Base-by-base conservation (phyloP, 2,888 invertebrate species). In the Epistrophella euchroma region DNA sequence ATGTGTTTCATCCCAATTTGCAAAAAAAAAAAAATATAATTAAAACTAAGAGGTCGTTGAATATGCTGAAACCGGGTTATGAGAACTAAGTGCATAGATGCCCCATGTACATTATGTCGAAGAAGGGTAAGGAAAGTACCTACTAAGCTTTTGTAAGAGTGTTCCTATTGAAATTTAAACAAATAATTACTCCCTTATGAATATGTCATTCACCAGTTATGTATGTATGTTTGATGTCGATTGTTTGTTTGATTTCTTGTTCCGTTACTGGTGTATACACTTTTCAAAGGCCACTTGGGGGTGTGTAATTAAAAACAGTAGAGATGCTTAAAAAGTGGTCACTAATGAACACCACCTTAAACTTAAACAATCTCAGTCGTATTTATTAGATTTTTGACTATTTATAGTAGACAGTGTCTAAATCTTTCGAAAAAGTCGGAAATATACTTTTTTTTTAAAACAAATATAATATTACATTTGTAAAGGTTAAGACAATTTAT, bases 51-150 rank as follows among this genome's bases (percentile, higher is more conserved):
- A 78, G 72, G 77, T 50, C 74, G 77, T 81, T 85, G 62, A 80
- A 32, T 56, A 70, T 60, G 50, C 56, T 55, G 82, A 77, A 86
- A 86, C 78, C 86, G 82, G 86, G 86, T 82, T 86, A 86, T 86
- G 86, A 82, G 86, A 82, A 86, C 77, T 86, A 15, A 68, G 60
- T 56, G 47, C 56, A 50, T 10, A 37, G 43, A 62, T 70, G 70
- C 35, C 56, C 25, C 47, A 68, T 62, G 45, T 72, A 72, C n/a
- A n/a, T 37, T 71, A 72, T 75, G 60, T 62, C 45, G 68, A 13
- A n/a, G 10, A 68, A 37, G 17, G 45, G 37, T 32, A 45, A 45
- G 64, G 40, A 22, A 45, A 28, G 22, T 68, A n/a, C n/a, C n/a
- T n/a, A 45, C 35, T 11, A 50, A 40, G 40, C 55, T 73, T 73